These are phyloP conservation scores for Thaumatotibia leucotreta DNA, from an alignment of 1,140 invertebrate genomes.

Conservation along the genomic window DNA sequence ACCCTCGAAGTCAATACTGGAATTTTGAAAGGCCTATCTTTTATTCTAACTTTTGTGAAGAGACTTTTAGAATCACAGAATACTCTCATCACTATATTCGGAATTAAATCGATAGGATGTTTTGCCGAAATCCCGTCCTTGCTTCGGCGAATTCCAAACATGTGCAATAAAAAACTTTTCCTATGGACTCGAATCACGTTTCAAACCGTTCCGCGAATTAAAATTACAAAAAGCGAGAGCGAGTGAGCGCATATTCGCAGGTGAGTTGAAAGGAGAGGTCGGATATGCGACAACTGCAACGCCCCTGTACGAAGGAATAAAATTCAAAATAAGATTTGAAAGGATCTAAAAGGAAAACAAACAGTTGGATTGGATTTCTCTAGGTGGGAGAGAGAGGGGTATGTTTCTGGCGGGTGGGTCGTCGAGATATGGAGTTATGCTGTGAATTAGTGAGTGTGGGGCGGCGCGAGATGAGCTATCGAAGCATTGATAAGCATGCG, in stretches of 20 bases:
- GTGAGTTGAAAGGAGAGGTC: slow-evolving; percentile 46
- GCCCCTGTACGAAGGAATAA: slow-evolving; percentile 65
- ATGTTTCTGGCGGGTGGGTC: slow-evolving; percentile 42
- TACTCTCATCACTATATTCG: slow-evolving; percentile 18
- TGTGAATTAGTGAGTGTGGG: slow-evolving; percentile 70
- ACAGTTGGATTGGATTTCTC: slow-evolving; percentile 57
- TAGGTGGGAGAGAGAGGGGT: slow-evolving; percentile 61
- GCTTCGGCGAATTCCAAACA: slow-evolving; percentile 61
- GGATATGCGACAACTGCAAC: slow-evolving; percentile 60
- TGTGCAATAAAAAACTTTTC: slow-evolving; percentile 65
- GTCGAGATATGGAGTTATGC: slow-evolving; percentile 67
- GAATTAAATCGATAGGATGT: slow-evolving; percentile 34
- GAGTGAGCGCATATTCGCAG: slow-evolving; percentile 37
- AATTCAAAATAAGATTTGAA: slow-evolving; percentile 75
- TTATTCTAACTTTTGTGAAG: not conserved
- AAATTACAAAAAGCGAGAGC: slow-evolving; percentile 72
- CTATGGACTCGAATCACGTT: slow-evolving; percentile 70
- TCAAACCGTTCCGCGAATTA: slow-evolving; percentile 72
- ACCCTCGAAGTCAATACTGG: not conserved
- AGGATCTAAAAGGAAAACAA: slow-evolving; percentile 70
- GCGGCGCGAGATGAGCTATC: slow-evolving; percentile 47
- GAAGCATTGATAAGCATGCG: not conserved
- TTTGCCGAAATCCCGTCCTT: slow-evolving; percentile 53
- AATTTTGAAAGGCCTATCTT: not conserved
- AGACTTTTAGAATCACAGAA: not conserved